Evolutionary conservation across 2,888 invertebrate species (phyloP).

Genomic region (Calameuta pallipes): DNA sequence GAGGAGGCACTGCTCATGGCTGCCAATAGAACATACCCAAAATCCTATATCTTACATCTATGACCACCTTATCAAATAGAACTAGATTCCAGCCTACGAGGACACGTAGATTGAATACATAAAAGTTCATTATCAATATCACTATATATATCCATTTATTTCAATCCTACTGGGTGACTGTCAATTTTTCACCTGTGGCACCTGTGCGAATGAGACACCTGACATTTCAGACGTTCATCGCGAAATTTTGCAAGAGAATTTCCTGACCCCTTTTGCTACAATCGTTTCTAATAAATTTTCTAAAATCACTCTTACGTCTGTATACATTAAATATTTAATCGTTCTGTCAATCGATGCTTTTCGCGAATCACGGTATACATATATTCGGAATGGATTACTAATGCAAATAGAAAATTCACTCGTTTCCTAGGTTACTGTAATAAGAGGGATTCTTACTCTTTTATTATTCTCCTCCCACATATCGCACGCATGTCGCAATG

Average conservation of each 20-base stretch:
- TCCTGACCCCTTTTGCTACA: neutral
- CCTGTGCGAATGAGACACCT: neutral
- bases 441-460: neutral
- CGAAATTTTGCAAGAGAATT: neutral
- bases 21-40: slow-evolving; percentile 16
- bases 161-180: neutral
- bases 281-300: neutral
- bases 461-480: neutral
- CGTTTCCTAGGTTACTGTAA: neutral
- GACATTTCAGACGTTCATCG: neutral
- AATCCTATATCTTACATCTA: slow-evolving; percentile 14
- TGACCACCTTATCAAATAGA: neutral
- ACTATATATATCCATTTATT: neutral
- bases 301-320: neutral
- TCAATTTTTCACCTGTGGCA: neutral
- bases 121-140: neutral
- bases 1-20: slow-evolving; percentile 16
- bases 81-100: neutral
- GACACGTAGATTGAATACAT: neutral
- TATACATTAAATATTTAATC: neutral
- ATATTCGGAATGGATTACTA: neutral
- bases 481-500: slow-evolving; percentile 1
- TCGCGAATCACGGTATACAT: neutral
- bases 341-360: neutral
- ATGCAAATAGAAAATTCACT: neutral